Conservation (phyloP, 2,888 invertebrate species). For the Priocnemis perturbator region DNA sequence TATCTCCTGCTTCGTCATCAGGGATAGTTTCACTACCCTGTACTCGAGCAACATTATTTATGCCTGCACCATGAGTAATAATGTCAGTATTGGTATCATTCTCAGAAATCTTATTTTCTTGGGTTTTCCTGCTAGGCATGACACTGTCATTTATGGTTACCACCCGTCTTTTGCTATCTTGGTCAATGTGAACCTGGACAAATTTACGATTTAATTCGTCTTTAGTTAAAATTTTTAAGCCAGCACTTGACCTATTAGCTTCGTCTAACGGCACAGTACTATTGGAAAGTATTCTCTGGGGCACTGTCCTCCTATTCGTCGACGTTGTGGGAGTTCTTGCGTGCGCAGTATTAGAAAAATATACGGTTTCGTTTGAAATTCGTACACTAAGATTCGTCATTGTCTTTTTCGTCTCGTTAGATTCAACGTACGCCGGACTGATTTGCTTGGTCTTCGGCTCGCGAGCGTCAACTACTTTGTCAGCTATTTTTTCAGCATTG, state of each 20-base stretch:
- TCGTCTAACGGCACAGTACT: slow-evolving; percentile 8
- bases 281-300: slow-evolving; percentile 4
- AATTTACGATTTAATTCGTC: slow-evolving; percentile 65
- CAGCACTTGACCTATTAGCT: slow-evolving; percentile 3
- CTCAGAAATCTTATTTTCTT: slow-evolving; percentile 7
- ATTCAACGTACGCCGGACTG: background rate
- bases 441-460: no score
- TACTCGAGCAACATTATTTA: slow-evolving; percentile 8
- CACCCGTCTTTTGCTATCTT: slow-evolving; percentile 43
- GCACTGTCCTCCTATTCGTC: background rate
- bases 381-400: slow-evolving; percentile 45
- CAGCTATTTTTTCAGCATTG: background rate
- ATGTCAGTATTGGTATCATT: slow-evolving; percentile 28
- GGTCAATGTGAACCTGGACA: slow-evolving; percentile 52
- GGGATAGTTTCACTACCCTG: slow-evolving; percentile 2
- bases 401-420: slow-evolving; percentile 20
- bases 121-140: background rate
- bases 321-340: slow-evolving; percentile 23
- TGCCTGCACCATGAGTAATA: background rate
- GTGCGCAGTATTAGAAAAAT: slow-evolving; percentile 3
- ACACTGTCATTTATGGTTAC: slow-evolving; percentile 45
- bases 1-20: background rate
- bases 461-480: background rate
- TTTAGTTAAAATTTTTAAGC: slow-evolving; percentile 59
- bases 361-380: slow-evolving; percentile 38